These are phyloP conservation scores for Portunus trituberculatus DNA, from an alignment of 1,140 invertebrate species.

Conservation along the genomic window DNA sequence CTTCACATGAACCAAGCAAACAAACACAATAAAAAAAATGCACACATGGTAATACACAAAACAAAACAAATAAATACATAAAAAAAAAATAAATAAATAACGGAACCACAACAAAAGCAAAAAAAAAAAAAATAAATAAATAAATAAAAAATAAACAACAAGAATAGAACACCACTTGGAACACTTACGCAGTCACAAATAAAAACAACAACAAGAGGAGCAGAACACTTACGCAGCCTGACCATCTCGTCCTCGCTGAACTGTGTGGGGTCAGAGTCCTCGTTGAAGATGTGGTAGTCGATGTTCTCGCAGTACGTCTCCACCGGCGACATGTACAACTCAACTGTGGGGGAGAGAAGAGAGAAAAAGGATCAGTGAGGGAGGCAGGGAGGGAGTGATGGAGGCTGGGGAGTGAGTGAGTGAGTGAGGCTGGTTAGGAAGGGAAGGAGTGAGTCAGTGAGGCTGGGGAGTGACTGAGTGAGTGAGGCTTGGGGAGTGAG, in stretches of 20 bases:
- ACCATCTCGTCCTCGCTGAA: slow-evolving; percentile 92
- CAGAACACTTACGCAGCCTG: slow-evolving; percentile 86
- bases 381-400: background rate
- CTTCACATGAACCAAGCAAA: too few relatives aligned
- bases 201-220: too few relatives aligned
- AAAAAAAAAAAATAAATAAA: too few relatives aligned
- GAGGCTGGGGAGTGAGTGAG: background rate
- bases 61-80: too few relatives aligned
- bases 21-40: too few relatives aligned
- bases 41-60: too few relatives aligned
- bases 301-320: slow-evolving; percentile 97
- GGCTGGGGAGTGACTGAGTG: background rate
- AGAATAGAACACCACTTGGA: too few relatives aligned
- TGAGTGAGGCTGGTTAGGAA: background rate
- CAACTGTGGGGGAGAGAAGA: slow-evolving; percentile 84
- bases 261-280: slow-evolving; percentile 88
- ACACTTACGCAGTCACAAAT: too few relatives aligned
- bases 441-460: background rate
- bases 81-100: too few relatives aligned
- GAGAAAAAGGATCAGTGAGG: background rate
- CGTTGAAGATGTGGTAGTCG: slow-evolving; percentile 94
- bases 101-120: too few relatives aligned
- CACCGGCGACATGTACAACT: slow-evolving; percentile 93
- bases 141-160: too few relatives aligned
- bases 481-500: background rate